Evolutionary conservation across 2,113 vertebrate species (phyloP).

Genomic region (Hippocampus mohnikei): DNA sequence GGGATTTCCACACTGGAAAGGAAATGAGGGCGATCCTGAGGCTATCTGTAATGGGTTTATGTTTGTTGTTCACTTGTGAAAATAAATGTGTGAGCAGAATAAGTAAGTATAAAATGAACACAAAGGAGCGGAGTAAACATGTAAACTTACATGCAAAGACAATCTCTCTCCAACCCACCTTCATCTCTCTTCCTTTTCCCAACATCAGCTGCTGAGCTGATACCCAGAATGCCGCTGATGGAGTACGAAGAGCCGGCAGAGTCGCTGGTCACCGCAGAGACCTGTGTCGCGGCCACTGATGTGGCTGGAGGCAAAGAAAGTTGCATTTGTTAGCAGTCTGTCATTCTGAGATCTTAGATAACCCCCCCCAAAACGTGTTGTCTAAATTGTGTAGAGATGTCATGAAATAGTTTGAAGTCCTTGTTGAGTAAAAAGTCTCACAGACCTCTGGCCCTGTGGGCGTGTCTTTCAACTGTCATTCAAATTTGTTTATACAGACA

Average conservation of each 20-base stretch:
- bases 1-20: constrained; percentile 11
- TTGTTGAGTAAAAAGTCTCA: too few species aligned
- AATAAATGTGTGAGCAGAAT: constrained; percentile 1
- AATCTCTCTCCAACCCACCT: constrained; percentile 69
- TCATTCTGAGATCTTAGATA: neutral
- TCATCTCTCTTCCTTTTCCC: constrained; percentile 96
- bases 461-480: too few species aligned
- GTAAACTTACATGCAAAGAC: neutral
- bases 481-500: too few species aligned
- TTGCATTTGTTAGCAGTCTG: neutral
- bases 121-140: neutral
- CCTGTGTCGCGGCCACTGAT: constrained; percentile 89
- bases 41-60: constrained; percentile 10
- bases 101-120: neutral
- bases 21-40: constrained; percentile 3
- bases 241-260: constrained; percentile 95
- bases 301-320: constrained; percentile 73
- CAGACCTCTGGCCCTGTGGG: too few species aligned
- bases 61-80: constrained; percentile 8
- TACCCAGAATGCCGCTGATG: constrained; percentile 97
- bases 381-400: neutral
- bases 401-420: too few species aligned
- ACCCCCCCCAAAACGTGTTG: too few species aligned
- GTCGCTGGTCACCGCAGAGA: constrained; percentile 89
- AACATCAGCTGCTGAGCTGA: constrained; percentile 85